phyloP scores from a whole-genome alignment of 35 echinoderm and acorn worm genomes.

The Lytechinus variegatus region DNA sequence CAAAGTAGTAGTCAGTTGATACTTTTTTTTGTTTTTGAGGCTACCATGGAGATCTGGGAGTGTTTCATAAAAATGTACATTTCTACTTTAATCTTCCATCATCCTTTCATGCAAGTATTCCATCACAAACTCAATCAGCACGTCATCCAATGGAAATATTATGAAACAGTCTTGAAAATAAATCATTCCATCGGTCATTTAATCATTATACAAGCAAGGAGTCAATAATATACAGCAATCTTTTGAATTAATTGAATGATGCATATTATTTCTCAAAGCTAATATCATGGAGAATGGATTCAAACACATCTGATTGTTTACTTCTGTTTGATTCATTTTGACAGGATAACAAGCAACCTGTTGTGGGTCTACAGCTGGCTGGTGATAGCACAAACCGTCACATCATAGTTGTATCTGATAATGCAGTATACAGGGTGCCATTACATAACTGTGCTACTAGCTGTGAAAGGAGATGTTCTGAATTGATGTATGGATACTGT shows the following conservation, averaged over 20 bases:
- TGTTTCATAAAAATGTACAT: too few relatives aligned
- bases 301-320: background rate
- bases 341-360: background rate
- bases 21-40: too few relatives aligned
- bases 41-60: too few relatives aligned
- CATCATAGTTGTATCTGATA: background rate
- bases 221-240: background rate
- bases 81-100: too few relatives aligned
- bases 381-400: background rate
- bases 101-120: too few relatives aligned
- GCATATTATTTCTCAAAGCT: background rate
- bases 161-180: too few relatives aligned
- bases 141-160: too few relatives aligned
- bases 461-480: background rate
- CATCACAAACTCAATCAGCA: too few relatives aligned
- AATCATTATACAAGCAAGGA: too few relatives aligned
- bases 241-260: background rate
- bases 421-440: background rate
- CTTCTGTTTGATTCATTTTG: background rate
- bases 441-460: conserved; percentile 24
- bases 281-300: background rate
- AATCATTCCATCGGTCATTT: too few relatives aligned
- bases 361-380: background rate
- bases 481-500: background rate
- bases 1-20: too few relatives aligned